Conservation (phyloP, 1,140 invertebrate genomes). For the Aculops lycopersici region DNA sequence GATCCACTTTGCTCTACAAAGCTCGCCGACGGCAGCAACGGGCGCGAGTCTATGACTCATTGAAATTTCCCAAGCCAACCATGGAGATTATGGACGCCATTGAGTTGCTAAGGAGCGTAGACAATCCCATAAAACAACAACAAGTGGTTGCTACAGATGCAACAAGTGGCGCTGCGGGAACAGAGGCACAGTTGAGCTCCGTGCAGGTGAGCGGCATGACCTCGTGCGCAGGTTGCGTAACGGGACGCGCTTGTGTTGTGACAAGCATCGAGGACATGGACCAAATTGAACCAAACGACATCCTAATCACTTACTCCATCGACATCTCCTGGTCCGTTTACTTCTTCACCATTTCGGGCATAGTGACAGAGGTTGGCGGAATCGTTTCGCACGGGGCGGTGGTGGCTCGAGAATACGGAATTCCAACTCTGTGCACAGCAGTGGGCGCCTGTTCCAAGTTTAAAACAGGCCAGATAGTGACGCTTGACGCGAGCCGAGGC, state of each 20-base stretch:
- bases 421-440: slow-evolving; percentile 45
- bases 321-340: slow-evolving; percentile 66
- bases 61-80: slow-evolving; percentile 14
- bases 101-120: too few species aligned
- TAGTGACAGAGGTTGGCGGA: slow-evolving; percentile 51
- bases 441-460: slow-evolving; percentile 29
- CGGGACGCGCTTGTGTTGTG: slow-evolving; percentile 1
- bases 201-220: background rate
- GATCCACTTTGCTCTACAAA: slow-evolving; percentile 27
- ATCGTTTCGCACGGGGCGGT: slow-evolving; percentile 55
- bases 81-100: slow-evolving; percentile 27
- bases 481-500: slow-evolving; percentile 13
- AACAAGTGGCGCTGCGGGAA: too few species aligned
- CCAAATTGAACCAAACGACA: slow-evolving; percentile 24
- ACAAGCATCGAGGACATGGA: background rate
- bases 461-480: slow-evolving; percentile 22
- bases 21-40: slow-evolving; percentile 26
- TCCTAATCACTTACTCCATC: slow-evolving; percentile 39
- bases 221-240: background rate
- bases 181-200: background rate
- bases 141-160: background rate
- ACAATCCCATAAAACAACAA: slow-evolving; percentile 21
- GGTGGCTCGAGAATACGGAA: slow-evolving; percentile 46
- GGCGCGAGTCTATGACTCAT: background rate
- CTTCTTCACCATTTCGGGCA: slow-evolving; percentile 39